These are phyloP conservation scores for Aquatica leii DNA, from an alignment of 2,888 invertebrate species.

Conservation along the genomic window DNA sequence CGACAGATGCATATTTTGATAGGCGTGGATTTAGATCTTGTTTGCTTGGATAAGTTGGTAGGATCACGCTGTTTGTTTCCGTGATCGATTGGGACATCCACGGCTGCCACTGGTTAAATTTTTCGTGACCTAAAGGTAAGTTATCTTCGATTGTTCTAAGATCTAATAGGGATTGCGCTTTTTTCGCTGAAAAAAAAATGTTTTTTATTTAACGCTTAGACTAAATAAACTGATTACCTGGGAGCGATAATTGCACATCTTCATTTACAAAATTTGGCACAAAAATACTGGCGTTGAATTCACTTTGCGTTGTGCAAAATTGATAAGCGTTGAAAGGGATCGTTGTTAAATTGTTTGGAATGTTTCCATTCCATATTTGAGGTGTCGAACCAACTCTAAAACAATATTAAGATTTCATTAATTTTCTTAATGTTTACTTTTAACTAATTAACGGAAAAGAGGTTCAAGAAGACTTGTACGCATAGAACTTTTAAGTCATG, in stretches of 20 bases:
- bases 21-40: conserved; percentile 42
- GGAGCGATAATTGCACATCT: conserved; percentile 40
- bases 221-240: too few relatives aligned
- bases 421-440: too few relatives aligned
- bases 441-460: too few relatives aligned
- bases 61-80: conserved; percentile 47
- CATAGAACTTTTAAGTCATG: too few relatives aligned
- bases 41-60: conserved; percentile 47
- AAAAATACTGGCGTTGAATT: conserved; percentile 60
- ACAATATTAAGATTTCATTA: conserved; percentile 1
- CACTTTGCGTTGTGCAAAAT: conserved; percentile 57
- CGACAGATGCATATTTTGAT: conserved; percentile 56
- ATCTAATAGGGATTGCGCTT: conserved; percentile 59
- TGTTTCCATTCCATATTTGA: conserved; percentile 52
- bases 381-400: conserved; percentile 52
- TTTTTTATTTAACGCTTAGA: too few relatives aligned
- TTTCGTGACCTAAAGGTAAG: conserved; percentile 40
- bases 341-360: conserved; percentile 53
- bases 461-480: too few relatives aligned
- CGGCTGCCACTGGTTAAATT: conserved; percentile 45
- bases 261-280: conserved; percentile 48
- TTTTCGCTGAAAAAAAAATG: conserved; percentile 51
- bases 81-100: conserved; percentile 51
- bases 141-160: conserved; percentile 52
- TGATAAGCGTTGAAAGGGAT: conserved; percentile 55